A percentile compares a stretch with the other conserved stretches of the same genome.
Conservation (phyloP, 35 echinoderm and acorn worm species). For the Strongylocentrotus purpuratus region DNA sequence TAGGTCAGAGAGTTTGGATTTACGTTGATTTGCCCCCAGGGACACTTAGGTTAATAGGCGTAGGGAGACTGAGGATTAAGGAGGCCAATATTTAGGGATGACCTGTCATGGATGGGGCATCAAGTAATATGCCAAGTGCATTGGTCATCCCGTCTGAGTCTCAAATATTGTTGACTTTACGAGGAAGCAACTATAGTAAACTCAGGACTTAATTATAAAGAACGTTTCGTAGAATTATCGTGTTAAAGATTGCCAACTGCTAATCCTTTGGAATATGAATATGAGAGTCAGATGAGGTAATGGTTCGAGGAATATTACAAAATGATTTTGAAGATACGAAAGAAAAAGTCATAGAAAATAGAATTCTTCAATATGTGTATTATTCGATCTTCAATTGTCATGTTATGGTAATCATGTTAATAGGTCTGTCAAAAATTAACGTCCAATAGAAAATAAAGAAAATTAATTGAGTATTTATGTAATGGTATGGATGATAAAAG, state of each 20-base stretch:
- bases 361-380: no score
- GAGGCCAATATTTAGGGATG: not conserved
- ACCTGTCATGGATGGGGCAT: not conserved
- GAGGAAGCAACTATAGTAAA: not conserved
- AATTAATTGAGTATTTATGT: no score
- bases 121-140: not conserved
- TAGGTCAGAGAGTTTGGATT: constrained; percentile 10
- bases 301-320: no score
- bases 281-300: no score
- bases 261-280: no score
- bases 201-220: not conserved
- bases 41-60: not conserved
- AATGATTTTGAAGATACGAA: no score
- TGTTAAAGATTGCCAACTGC: not conserved
- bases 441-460: no score
- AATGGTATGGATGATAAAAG: no score
- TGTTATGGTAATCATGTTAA: no score
- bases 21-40: not conserved
- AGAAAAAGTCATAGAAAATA: no score
- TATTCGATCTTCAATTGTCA: no score
- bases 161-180: not conserved
- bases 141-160: not conserved
- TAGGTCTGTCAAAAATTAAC: no score
- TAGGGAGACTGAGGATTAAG: not conserved
- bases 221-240: not conserved